These are phyloP conservation scores for Catocala nupta DNA, from an alignment of 2,888 invertebrate species.

Conservation along the genomic window DNA sequence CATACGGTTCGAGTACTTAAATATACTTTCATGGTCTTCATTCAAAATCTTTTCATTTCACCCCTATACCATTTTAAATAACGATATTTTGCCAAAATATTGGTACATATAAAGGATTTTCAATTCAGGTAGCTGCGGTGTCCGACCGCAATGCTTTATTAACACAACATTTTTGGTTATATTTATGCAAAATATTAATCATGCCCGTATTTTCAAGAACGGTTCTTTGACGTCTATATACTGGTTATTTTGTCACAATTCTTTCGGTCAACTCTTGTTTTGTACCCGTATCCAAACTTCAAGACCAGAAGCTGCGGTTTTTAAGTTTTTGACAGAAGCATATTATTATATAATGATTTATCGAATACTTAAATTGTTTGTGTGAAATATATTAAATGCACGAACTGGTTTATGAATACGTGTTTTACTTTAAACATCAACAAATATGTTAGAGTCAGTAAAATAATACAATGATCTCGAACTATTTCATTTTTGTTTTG, in stretches of 20 bases:
- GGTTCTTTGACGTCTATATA: conserved; percentile 14
- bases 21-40: not conserved
- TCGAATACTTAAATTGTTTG: conserved; percentile 10
- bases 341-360: conserved; percentile 28
- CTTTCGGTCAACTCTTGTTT: conserved; percentile 19
- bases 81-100: conserved; percentile 51
- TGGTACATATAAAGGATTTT: conserved; percentile 69
- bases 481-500: no score
- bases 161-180: conserved; percentile 15
- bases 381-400: conserved; percentile 12
- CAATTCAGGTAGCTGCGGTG: conserved; percentile 75
- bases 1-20: no score
- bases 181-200: conserved; percentile 23
- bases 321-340: conserved; percentile 19
- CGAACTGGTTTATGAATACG: conserved; percentile 12
- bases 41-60: not conserved
- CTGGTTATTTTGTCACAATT: conserved; percentile 7
- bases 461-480: not conserved
- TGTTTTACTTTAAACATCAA: conserved; percentile 14
- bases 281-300: conserved; percentile 44
- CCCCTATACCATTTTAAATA: conserved; percentile 20
- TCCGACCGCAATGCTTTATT: conserved; percentile 32
- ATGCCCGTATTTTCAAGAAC: conserved; percentile 31
- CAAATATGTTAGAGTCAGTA: conserved; percentile 10
- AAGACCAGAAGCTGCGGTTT: conserved; percentile 51